Evolutionary conservation across 2,888 invertebrate species (phyloP).

Genomic region (Smittia sp.): DNA sequence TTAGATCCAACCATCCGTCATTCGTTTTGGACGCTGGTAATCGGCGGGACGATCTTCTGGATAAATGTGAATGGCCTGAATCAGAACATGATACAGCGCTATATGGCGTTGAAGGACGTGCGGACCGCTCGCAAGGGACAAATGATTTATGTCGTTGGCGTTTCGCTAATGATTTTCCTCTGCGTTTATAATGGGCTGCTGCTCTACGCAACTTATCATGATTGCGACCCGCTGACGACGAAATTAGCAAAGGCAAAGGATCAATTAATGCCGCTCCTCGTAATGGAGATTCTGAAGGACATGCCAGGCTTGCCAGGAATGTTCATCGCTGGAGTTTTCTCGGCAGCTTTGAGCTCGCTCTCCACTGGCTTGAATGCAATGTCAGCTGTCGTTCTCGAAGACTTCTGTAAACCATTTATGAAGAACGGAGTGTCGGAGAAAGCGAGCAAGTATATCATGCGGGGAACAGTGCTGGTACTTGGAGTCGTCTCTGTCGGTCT

Average conservation of each 20-base stretch:
- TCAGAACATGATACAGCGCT: conserved; percentile 83
- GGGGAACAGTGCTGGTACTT: conserved; percentile 63
- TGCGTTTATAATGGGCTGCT: conserved; percentile 72
- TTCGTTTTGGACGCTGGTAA: conserved; percentile 69
- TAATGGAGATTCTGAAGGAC: conserved; percentile 77
- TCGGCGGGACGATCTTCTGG: conserved; percentile 77
- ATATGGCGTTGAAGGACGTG: conserved; percentile 70
- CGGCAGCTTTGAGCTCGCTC: conserved; percentile 80
- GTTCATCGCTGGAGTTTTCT: conserved; percentile 86
- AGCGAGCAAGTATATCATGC: conserved; percentile 63
- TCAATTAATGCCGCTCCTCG: conserved; percentile 77
- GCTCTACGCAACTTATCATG: conserved; percentile 70
- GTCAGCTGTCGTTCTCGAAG: conserved; percentile 76
- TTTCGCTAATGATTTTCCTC: conserved; percentile 60
- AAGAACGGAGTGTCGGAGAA: conserved; percentile 59
- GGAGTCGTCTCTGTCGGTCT: conserved; percentile 65
- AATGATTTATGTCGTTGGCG: conserved; percentile 63
- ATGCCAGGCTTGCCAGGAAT: conserved; percentile 81
- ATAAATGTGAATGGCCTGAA: conserved; percentile 74
- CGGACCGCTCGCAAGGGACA: conserved; percentile 68
- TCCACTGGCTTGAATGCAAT: conserved; percentile 79
- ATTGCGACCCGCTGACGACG: conserved; percentile 76
- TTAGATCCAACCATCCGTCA: conserved; percentile 75
- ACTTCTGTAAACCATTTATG: conserved; percentile 69
- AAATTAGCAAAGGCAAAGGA: conserved; percentile 75